Evolutionary conservation across 2,113 vertebrate genomes (phyloP), one percentile per base, ranked within the genome.

Genomic region (Zosterops lateralis): DNA sequence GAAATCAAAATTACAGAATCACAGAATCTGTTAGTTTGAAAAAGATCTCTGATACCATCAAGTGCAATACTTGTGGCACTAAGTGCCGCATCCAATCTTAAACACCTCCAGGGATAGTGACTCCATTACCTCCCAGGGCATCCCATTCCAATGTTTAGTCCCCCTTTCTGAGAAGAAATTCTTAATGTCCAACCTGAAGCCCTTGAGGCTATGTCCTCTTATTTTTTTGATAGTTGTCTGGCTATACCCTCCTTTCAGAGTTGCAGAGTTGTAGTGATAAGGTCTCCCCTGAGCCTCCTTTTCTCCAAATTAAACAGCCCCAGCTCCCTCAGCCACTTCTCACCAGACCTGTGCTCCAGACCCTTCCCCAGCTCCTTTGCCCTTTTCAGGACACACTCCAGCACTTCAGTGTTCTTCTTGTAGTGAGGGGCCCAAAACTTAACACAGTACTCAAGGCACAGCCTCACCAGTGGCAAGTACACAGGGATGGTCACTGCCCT

Each of bases 381-480:
- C 16, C 19, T 48, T 62, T 24, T 29, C 4, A 40, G 65, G 42
- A 64, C 65, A 34, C 1, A 2, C 13, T 34, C 34, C 20, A 42
- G 42, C 29, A 12, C 29, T 14, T 87, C 65, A 61, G 6, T 16
- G 12, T 70, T 13, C 25, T 62, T 14, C 29, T 6, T 20, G 19
- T 12, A 40, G 6, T 40, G 29, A 56, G 34, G 4, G 29, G 6
- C 29, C n/a, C 24, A 47, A 13, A 40, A 31, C 19, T 54, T 24
- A 3, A 25, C 8, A 11, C 3, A 29, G 40, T 5, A 38, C 15
- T 61, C 0, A 0, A 47, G 24, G n/a, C 24, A 12, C 2, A 4
- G 28, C 28, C 40, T 87, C 29, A 62, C 29, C 34, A 48, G 19
- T 48, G 40, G 29, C 7, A 2, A 62, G 24, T 29, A 17, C 12